Evolutionary conservation across 2,888 invertebrate species (phyloP).

Genomic region (Polymixis lichenea): DNA sequence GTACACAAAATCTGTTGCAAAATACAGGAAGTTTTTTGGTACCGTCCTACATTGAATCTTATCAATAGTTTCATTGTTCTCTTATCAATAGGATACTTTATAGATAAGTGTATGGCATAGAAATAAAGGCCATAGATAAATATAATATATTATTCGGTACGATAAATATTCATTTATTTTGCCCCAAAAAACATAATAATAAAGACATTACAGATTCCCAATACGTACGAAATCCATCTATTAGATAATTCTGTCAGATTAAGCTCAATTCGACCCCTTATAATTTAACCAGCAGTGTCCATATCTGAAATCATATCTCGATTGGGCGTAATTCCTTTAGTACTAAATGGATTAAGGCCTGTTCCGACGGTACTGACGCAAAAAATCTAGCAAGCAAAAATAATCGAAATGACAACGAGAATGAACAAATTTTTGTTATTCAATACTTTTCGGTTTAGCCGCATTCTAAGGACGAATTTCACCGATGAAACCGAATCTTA

Average conservation of each 20-base stretch:
- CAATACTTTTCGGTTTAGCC: background rate
- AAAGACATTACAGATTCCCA: conserved; percentile 28
- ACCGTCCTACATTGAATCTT: no score
- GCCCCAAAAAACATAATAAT: no score
- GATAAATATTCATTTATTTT: background rate
- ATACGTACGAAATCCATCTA: conserved; percentile 12
- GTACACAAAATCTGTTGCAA: background rate
- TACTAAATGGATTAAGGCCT: conserved; percentile 18
- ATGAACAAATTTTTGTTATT: background rate
- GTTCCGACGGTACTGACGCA: background rate
- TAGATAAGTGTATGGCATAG: background rate
- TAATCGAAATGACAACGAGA: background rate
- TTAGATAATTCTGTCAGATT: conserved; percentile 28
- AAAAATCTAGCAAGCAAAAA: conserved; percentile 5
- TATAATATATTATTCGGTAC: no score
- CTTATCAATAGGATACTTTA: no score
- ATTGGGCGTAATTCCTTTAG: conserved; percentile 34
- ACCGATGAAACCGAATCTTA: background rate
- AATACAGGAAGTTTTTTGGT: background rate
- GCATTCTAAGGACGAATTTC: background rate
- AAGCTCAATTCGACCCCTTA: conserved; percentile 17
- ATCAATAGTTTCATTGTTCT: no score
- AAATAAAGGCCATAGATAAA: background rate
- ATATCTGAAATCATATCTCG: conserved; percentile 48
- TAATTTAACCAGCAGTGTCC: conserved; percentile 33